A percentile compares a stretch with the other conserved stretches of the same genome.
phyloP scores from a whole-genome alignment of 2,113 vertebrate genomes.

The Telmatochromis sp. region DNA sequence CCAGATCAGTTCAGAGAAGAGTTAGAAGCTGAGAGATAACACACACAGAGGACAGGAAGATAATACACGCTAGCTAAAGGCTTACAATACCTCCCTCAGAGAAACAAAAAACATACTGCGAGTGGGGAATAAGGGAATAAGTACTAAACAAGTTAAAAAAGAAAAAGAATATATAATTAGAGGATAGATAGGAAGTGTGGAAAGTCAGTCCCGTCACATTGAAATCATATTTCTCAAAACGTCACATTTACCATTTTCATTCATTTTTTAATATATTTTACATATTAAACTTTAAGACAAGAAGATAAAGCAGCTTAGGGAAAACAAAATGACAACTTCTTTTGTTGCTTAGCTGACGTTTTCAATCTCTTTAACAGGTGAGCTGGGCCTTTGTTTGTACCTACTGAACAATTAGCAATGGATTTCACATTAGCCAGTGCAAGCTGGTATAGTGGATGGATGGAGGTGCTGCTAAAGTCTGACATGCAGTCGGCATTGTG shows the following conservation, averaged over 20 bases:
- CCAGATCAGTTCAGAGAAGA: conserved; percentile 85
- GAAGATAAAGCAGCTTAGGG: accelerated
- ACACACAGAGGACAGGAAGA: conserved; percentile 41
- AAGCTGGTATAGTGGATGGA: not conserved
- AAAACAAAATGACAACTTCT: not conserved
- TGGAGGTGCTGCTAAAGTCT: conserved; percentile 42
- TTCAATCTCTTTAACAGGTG: not conserved
- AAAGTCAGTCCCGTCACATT: not conserved
- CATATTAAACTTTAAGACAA: not conserved
- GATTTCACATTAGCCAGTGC: conserved; percentile 46
- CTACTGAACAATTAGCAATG: conserved; percentile 42
- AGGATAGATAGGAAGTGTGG: not conserved
- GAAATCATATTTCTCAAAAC: not conserved
- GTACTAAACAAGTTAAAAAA: not conserved
- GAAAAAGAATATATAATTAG: not conserved
- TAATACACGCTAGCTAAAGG: conserved; percentile 19
- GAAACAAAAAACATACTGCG: not conserved
- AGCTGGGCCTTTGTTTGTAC: conserved; percentile 26
- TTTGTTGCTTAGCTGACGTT: not conserved
- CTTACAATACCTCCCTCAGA: conserved; percentile 4
- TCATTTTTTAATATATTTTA: not conserved
- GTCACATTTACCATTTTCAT: not conserved
- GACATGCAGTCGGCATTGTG: conserved; percentile 27
- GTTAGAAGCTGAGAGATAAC: conserved; percentile 61
- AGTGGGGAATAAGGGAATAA: not conserved